Conservation (phyloP, 2,888 invertebrate genomes). For the Caenorhabditis becei region DNA sequence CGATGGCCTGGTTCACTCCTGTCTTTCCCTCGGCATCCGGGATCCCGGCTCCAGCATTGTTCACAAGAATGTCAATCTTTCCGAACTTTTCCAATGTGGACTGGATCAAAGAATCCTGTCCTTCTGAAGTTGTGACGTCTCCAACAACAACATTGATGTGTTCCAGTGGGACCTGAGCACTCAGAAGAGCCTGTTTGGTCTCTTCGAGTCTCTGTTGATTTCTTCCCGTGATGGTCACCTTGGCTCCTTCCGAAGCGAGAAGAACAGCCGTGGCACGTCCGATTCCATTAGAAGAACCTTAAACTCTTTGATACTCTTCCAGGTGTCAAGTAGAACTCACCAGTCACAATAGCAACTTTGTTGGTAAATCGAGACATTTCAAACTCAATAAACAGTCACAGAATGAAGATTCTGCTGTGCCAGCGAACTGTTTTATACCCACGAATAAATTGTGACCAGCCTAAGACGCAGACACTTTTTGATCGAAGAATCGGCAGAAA, state of each 20-base stretch:
- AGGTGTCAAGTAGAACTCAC: no score
- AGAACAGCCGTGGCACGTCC: slow-evolving; percentile 61
- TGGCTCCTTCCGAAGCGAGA: slow-evolving; percentile 64
- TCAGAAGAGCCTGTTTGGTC: slow-evolving; percentile 30
- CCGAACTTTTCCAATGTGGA: slow-evolving; percentile 59
- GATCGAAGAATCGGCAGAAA: not conserved
- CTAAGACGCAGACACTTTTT: slow-evolving; percentile 37
- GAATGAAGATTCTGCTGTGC: slow-evolving; percentile 14
- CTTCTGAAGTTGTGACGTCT: slow-evolving; percentile 38
- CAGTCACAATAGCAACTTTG: slow-evolving; percentile 49
- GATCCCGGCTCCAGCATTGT: slow-evolving; percentile 35
- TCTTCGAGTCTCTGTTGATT: slow-evolving; percentile 55
- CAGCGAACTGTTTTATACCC: not conserved
- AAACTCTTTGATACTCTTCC: not conserved
- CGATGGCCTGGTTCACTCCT: slow-evolving; percentile 36
- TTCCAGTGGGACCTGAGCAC: slow-evolving; percentile 22
- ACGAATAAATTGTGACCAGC: not conserved
- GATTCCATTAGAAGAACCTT: slow-evolving; percentile 67
- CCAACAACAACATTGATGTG: slow-evolving; percentile 46
- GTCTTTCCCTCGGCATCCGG: slow-evolving; percentile 36
- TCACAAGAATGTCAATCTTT: slow-evolving; percentile 58
- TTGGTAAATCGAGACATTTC: slow-evolving; percentile 40
- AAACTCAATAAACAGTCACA: slow-evolving; percentile 14
- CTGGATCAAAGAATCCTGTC: slow-evolving; percentile 51
- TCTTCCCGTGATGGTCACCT: slow-evolving; percentile 65